phyloP scores from a whole-genome alignment of 2,797 vertebrate species.

The Tragelaphus oryx region DNA sequence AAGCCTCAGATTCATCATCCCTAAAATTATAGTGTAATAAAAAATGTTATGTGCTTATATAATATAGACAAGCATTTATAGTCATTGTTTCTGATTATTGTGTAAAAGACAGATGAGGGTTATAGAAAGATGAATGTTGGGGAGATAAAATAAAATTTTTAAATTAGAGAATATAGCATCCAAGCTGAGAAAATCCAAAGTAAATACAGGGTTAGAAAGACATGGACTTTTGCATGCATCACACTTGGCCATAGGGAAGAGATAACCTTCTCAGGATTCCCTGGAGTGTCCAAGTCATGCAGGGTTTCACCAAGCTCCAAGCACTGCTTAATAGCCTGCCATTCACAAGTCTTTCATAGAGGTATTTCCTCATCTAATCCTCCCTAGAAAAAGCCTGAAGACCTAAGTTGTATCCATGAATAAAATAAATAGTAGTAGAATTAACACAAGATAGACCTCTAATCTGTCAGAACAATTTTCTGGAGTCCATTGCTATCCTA shows the following conservation, averaged over 20 bases:
- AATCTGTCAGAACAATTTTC: not conserved
- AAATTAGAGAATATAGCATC: not conserved
- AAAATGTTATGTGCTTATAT: not conserved
- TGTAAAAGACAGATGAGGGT: not conserved
- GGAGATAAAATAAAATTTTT: not conserved
- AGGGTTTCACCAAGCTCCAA: not conserved
- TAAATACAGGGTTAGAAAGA: not conserved
- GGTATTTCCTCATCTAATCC: not conserved
- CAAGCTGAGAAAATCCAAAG: not conserved
- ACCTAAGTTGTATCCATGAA: not conserved
- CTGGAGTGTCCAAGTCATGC: not conserved
- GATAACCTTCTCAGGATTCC: not conserved
- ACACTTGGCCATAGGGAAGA: not conserved
- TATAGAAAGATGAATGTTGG: not conserved
- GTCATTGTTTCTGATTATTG: not conserved
- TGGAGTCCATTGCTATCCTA: not conserved
- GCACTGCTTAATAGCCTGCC: not conserved
- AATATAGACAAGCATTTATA: not conserved
- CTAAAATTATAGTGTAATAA: not conserved
- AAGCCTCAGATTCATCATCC: not conserved
- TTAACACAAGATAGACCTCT: not conserved
- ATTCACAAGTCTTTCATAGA: not conserved
- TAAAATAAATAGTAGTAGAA: not conserved
- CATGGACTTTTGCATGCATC: not conserved
- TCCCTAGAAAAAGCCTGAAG: not conserved